Evolutionary conservation across 2,888 invertebrate species (phyloP), one percentile per base, ranked within the genome.

Genomic region (Hybos culiciformis): DNA sequence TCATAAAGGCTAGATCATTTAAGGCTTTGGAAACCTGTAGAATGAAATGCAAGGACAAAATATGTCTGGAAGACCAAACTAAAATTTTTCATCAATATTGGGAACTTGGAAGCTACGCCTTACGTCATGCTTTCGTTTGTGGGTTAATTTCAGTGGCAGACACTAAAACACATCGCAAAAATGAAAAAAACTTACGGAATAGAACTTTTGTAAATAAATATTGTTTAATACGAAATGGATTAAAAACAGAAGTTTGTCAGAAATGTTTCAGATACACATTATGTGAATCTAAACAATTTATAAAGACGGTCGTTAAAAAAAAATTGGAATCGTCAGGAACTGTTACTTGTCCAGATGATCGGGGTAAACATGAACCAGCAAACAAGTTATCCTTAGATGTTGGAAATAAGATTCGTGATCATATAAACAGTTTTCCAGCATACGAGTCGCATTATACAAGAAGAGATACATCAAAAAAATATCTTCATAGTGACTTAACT

Each of bases 181-280:
- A 14, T 15, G 32, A 17, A 24, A 26, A 14, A 17, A 47, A 42
- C 19, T 43, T 46, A 24, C 33, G 46, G 29, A 52, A 46, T 26
- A 46, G 46, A 21, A 18, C 26, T 17, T 20, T 39, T 37, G 36
- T 37, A 14, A 42, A 46, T 34, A 19, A 47, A 15, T 49, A 47
- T 38, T 49, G 44, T 41, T 39, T 50, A 15, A 39, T 49, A 37
- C 19, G 47, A 32, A 20, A 44, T 44, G 49, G 47, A n/a, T 37
- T 48, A 23, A 46, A 44, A 41, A 41, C 51, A 29, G 18, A 37
- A 39, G 49, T 48, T 14, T 51, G 50, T 37, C 45, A 48, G 45
- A 49, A 48, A 43, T 51, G 51, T 42, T 49, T 49, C 36, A 33
- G 36, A 23, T 48, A 39, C 31, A 46, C 47, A 5, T 36, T 51